phyloP scores from a whole-genome alignment of 1,140 invertebrate species.

The Drosophila pruinosa region DNA sequence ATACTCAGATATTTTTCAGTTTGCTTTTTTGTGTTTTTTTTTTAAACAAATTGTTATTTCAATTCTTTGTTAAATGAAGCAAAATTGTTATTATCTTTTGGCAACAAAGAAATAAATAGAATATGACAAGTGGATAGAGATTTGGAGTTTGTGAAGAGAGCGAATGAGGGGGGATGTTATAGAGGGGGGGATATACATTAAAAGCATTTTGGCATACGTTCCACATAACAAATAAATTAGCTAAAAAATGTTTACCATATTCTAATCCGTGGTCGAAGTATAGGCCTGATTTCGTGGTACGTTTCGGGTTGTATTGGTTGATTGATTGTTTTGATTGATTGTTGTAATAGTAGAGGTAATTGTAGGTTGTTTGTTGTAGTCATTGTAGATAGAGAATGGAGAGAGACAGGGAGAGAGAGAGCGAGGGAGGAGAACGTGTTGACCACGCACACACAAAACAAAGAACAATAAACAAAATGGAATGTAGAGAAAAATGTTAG shows the following conservation, averaged over 20 bases:
- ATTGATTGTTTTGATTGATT: conserved; percentile 12
- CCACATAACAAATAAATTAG: conserved; percentile 74
- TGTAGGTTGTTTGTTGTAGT: conserved; percentile 26
- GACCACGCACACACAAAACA: conserved; percentile 61
- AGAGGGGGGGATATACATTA: conserved; percentile 37
- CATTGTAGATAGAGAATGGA: conserved; percentile 48
- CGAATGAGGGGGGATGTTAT: not conserved
- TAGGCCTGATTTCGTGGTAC: conserved; percentile 86
- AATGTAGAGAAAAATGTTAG: not conserved
- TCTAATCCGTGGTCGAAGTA: conserved; percentile 93
- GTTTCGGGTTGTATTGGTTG: conserved; percentile 35
- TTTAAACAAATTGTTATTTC: too few relatives aligned
- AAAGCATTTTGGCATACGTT: conserved; percentile 56
- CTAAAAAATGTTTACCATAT: conserved; percentile 90
- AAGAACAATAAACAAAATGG: conserved; percentile 17
- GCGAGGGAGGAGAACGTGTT: conserved; percentile 27
- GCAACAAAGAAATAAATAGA: not conserved
- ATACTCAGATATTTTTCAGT: too few relatives aligned
- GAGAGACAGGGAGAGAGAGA: conserved; percentile 16
- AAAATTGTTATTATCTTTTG: not conserved
- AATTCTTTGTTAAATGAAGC: too few relatives aligned
- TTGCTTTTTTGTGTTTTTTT: too few relatives aligned
- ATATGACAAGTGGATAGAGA: not conserved
- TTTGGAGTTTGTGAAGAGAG: not conserved
- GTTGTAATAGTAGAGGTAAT: conserved; percentile 45